Percentiles rank a stretch among this genome's conserved stretches.
These are phyloP conservation scores for Aelia acuminata DNA, from an alignment of 2,888 invertebrate genomes.

Conservation along the genomic window DNA sequence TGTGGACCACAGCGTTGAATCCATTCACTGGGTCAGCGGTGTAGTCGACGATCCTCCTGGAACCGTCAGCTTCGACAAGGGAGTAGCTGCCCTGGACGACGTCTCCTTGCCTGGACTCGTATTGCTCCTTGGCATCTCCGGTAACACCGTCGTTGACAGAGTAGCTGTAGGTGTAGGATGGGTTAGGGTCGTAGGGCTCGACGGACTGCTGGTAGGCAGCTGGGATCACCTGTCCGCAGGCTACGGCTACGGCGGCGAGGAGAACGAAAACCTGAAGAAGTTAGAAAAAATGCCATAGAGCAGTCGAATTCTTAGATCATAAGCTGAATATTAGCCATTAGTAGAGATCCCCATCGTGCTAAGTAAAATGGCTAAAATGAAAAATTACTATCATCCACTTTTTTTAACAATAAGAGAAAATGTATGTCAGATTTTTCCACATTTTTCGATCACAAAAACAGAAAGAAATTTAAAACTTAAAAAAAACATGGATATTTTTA, in stretches of 20 bases:
- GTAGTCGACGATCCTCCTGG: slow-evolving; percentile 66
- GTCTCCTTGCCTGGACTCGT: slow-evolving; percentile 69
- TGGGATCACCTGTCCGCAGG: slow-evolving; percentile 14
- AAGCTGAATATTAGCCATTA: too few species aligned
- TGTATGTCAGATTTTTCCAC: too few species aligned
- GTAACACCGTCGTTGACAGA: slow-evolving; percentile 65
- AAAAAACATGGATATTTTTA: too few species aligned
- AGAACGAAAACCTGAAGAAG: slow-evolving; percentile 15
- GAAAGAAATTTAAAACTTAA: too few species aligned
- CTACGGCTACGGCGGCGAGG: slow-evolving; percentile 7
- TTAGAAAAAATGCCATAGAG: too few species aligned
- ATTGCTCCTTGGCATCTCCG: slow-evolving; percentile 65
- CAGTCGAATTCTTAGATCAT: too few species aligned
- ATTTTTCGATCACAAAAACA: too few species aligned
- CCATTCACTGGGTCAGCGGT: slow-evolving; percentile 67
- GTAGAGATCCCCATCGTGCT: too few species aligned
- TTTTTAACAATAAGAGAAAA: too few species aligned
- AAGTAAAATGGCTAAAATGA: too few species aligned
- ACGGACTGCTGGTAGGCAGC: background rate
- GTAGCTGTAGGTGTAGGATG: slow-evolving; percentile 66
- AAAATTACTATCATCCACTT: too few species aligned
- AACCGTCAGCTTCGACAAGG: slow-evolving; percentile 64
- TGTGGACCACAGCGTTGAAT: slow-evolving; percentile 67
- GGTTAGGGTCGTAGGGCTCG: slow-evolving; percentile 64
- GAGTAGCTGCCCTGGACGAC: slow-evolving; percentile 70